Evolutionary conservation across 2,797 vertebrate species (phyloP), one percentile per base, ranked within the genome.

Genomic region (Sebastolobus alascanus): DNA sequence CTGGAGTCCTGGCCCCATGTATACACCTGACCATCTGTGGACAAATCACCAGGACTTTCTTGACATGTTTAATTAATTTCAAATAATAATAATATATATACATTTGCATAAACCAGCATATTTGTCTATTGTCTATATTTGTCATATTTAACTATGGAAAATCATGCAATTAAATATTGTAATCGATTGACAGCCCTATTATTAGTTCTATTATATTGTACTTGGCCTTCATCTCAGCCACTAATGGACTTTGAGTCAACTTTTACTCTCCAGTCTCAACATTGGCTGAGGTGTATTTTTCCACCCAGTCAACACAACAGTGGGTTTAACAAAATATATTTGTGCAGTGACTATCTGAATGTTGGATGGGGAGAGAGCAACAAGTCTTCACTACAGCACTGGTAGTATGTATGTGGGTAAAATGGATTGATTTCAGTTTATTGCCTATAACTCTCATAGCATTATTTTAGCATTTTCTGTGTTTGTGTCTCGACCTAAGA

Each of bases 1-100:
- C 95, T 93, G 70, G 85, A 91, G 87, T 96, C 95, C 85, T 93
- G 94, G 1, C 96, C 97, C 97, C 97, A 97, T 0, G 96, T 88
- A 69, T 95, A 97, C 79, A 97, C 95, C 71, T 95, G 96, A 38
- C 96, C 96, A 82, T 95, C 97, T 96, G 86, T 29, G 93, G 80
- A 27, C 73, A 60, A 35, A 80, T 55, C 46, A 20, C 37, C 37
- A 38, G 9, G 13, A 58, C 55, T 25, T 22, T 55, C 54, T 22
- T 55, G 7, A 27, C 14, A 8, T 14, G 2, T 58, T 29, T 43
- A 43, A 43, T 43, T 43, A 13, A 43, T 14, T 43, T 16, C 13
- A 13, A 43, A 43, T 8, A 43, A 43, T 43, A 43, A 43, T 16
- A 16, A 16, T 43, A 13, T 13, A 43, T 13, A 43, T 43, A 6